Percentiles rank a stretch among this genome's conserved stretches.
phyloP scores from a whole-genome alignment of 2,888 invertebrate species.

The Macaria notata region DNA sequence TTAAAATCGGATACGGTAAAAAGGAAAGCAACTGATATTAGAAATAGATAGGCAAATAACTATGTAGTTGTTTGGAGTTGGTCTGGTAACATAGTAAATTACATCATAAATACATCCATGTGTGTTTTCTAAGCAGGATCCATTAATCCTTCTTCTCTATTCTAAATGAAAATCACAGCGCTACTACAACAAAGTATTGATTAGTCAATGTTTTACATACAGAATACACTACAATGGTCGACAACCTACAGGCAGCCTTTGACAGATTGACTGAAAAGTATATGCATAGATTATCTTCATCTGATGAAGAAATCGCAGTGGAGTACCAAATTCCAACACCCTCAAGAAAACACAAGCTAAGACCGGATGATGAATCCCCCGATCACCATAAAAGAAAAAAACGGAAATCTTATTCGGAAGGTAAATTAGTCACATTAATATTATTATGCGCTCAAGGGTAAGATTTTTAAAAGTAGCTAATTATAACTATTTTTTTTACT shows the following conservation, averaged over 20 bases:
- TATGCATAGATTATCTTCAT: conserved; percentile 90
- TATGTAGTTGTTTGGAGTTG: too few relatives aligned
- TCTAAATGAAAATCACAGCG: too few relatives aligned
- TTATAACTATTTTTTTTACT: not conserved
- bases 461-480: too few relatives aligned
- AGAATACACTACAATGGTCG: conserved; percentile 95
- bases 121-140: too few relatives aligned
- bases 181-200: too few relatives aligned
- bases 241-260: conserved; percentile 91
- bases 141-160: too few relatives aligned
- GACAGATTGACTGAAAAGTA: conserved; percentile 91
- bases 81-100: too few relatives aligned
- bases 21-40: too few relatives aligned
- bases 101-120: too few relatives aligned
- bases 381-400: conserved; percentile 66
- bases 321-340: conserved; percentile 83
- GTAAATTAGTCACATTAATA: conserved; percentile 30
- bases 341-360: conserved; percentile 70
- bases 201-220: conserved; percentile 34
- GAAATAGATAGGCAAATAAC: too few relatives aligned
- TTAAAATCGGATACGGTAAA: too few relatives aligned
- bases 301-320: conserved; percentile 89
- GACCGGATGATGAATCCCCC: conserved; percentile 63
- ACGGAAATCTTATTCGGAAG: conserved; percentile 65
- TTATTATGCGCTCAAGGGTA: too few relatives aligned